Percentiles rank a stretch among this genome's conserved stretches.
These are phyloP conservation scores for Cirrhinus molitorella DNA, from an alignment of 2,797 vertebrate species.

Conservation along the genomic window DNA sequence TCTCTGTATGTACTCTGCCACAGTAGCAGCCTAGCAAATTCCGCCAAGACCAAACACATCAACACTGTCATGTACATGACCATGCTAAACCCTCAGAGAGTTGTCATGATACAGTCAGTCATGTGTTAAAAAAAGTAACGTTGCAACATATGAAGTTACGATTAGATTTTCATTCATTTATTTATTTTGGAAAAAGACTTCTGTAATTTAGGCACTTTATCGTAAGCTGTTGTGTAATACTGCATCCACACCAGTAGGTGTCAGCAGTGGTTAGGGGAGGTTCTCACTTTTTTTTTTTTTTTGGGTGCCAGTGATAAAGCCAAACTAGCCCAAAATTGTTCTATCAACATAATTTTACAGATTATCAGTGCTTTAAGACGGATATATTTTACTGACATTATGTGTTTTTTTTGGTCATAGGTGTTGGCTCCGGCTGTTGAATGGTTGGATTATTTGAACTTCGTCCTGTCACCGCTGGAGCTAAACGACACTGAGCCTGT, in stretches of 20 bases:
- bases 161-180: not conserved
- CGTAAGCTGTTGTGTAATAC: not conserved
- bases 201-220: not conserved
- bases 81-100: too few species aligned
- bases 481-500: slow-evolving; percentile 89
- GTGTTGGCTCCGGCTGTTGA: slow-evolving; percentile 88
- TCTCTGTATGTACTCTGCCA: too few species aligned
- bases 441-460: slow-evolving; percentile 92
- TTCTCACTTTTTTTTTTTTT: not conserved
- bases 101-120: too few species aligned
- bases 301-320: not conserved
- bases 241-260: not conserved
- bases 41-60: too few species aligned
- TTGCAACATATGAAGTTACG: not conserved
- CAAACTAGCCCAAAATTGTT: not conserved
- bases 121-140: not conserved
- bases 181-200: not conserved
- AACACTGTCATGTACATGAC: too few species aligned
- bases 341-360: not conserved
- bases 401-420: slow-evolving; percentile 65
- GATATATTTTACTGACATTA: not conserved
- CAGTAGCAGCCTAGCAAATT: too few species aligned
- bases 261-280: not conserved
- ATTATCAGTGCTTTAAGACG: not conserved
- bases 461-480: slow-evolving; percentile 87